Percentiles rank a stretch among this genome's conserved stretches.
These are phyloP conservation scores for Aphidoletes aphidimyza DNA, from an alignment of 2,888 invertebrate genomes.

Conservation along the genomic window DNA sequence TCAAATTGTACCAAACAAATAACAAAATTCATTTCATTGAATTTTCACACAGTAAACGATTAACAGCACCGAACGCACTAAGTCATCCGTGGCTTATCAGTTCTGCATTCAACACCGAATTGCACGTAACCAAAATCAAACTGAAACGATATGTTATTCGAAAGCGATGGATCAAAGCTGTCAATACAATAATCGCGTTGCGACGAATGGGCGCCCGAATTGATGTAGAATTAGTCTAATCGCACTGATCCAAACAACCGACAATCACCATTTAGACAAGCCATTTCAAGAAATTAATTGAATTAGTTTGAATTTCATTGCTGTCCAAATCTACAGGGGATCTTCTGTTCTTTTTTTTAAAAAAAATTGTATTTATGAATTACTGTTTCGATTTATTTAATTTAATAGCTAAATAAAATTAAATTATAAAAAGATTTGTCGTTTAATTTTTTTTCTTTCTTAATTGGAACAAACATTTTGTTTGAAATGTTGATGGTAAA, in stretches of 20 bases:
- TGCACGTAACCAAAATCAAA: constrained; percentile 80
- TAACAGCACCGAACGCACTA: constrained; percentile 77
- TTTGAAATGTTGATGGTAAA: too few relatives aligned
- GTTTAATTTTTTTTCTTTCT: too few relatives aligned
- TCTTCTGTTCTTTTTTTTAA: too few relatives aligned
- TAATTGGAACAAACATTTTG: too few relatives aligned
- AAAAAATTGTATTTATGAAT: background rate
- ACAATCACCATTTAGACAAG: background rate
- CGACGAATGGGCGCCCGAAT: constrained; percentile 87
- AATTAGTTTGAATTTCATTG: background rate
- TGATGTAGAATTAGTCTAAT: constrained; percentile 67
- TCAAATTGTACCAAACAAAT: background rate
- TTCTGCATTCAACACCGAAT: constrained; percentile 72
- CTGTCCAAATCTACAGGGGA: too few relatives aligned
- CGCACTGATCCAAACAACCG: background rate
- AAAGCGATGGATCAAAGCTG: constrained; percentile 90
- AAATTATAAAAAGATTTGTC: background rate
- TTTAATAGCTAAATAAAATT: background rate
- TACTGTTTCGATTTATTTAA: background rate
- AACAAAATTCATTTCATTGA: constrained; percentile 58
- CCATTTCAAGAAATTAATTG: background rate
- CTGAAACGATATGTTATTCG: constrained; percentile 89
- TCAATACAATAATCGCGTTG: constrained; percentile 86
- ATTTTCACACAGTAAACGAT: constrained; percentile 78
- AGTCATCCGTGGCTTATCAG: constrained; percentile 83